Evolutionary conservation across 2,113 vertebrate species (phyloP), one percentile per base, ranked within the genome.

Genomic region (Gyps fulvus): DNA sequence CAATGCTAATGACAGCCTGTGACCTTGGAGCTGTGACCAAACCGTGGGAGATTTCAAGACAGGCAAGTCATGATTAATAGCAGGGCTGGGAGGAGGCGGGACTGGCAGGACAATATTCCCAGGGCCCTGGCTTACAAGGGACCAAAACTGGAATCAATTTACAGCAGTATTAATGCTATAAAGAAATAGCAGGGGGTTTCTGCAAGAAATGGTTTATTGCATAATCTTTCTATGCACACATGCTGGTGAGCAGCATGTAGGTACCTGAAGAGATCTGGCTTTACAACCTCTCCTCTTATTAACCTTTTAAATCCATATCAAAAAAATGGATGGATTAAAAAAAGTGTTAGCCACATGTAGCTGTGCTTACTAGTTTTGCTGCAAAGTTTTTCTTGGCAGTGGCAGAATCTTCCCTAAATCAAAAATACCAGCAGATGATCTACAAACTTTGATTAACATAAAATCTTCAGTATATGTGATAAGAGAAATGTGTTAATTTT

Each of bases 1-100:
- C 99, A 95, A 99, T 99, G 99, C 98, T 99, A 99, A 99, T 99
- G 99, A 99, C 99, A 94, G 99, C 99, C 47, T 99, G 99, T 98
- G 99, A 99, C 98, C 99, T 99, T 93, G 99, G 99, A 97, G 99
- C 99, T 86, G 99, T 99, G 97, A 99, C 99, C 90, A 99, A 99
- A 98, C 99, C 99, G n/a, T 99, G 99, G 99, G 99, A 99, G 98
- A 99, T 99, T 98, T 99, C 99, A n/a, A 99, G 98, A 98, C 99
- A 99, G 99, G 99, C 99, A 98, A 99, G 98, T 97, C 79, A 97
- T 98, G 98, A 98, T 98, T 98, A 98, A 98, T 98, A 98, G 96
- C 97, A 92, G 94, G 90, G 96, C 94, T 98, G 92, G 61, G 85
- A 97, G 94, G 91, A 96, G 97, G 96, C 91, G 97, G 89, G 92